Percentiles rank a stretch among this genome's conserved stretches.
Evolutionary conservation across 2,888 invertebrate species (phyloP).

Genomic region (Vannuccia rotundouncinata): DNA sequence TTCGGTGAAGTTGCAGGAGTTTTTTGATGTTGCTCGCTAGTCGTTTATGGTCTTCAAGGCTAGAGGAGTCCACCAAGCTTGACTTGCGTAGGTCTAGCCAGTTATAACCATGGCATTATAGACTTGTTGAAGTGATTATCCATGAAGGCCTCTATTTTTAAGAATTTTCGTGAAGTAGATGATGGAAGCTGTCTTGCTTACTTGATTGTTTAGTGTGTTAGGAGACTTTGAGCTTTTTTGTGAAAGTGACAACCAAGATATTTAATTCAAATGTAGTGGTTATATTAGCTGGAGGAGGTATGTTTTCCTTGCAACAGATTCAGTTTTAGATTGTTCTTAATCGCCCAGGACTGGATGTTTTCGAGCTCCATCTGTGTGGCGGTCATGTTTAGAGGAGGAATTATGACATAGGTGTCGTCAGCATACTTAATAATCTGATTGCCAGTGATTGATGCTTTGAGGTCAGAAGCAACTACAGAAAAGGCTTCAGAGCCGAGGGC

Average conservation of each 20-base stretch:
- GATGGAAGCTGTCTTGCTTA: too few relatives aligned
- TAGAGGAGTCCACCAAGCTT: too few relatives aligned
- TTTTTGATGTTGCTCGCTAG: too few relatives aligned
- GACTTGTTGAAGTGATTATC: too few relatives aligned
- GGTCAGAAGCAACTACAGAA: conserved; percentile 13
- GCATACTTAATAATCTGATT: conserved; percentile 19
- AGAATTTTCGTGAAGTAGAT: too few relatives aligned
- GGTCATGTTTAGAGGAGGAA: not conserved
- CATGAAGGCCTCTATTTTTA: too few relatives aligned
- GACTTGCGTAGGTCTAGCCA: too few relatives aligned
- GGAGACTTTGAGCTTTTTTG: too few relatives aligned
- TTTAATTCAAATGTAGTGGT: conserved; percentile 1
- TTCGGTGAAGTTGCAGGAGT: too few relatives aligned
- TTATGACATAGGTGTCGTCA: conserved; percentile 24
- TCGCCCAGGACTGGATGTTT: not conserved
- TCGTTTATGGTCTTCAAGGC: too few relatives aligned
- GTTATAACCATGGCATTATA: too few relatives aligned
- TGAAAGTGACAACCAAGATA: conserved; percentile 1
- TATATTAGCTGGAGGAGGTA: conserved; percentile 15
- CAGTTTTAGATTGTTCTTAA: not conserved
- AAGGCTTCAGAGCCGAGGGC: not conserved
- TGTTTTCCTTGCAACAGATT: conserved; percentile 2
- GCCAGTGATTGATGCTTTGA: conserved; percentile 2
- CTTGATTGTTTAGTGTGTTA: too few relatives aligned
- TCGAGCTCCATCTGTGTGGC: not conserved